Evolutionary conservation across 2,113 vertebrate genomes (phyloP), one percentile per base, ranked within the genome.

Genomic region (Hemibagrus wyckioides): DNA sequence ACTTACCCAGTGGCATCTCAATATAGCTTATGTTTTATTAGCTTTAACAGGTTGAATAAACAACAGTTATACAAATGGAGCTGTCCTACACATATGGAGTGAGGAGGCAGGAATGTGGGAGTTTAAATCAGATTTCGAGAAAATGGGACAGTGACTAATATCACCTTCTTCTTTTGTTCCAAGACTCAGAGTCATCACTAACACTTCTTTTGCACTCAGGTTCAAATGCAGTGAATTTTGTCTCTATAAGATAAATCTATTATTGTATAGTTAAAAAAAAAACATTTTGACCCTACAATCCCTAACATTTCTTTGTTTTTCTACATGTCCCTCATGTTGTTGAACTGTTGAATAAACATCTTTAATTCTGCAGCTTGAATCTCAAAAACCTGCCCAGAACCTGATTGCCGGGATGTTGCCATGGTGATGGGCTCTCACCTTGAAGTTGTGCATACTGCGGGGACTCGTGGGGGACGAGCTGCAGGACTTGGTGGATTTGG

Each of bases 401-500:
- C 39, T 56, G 81, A 77, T 73, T 25, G 56, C 36, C 33, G 56
- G n/a, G 30, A 39, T 80, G 86, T 90, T 86, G 76, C 81, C 77
- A 86, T 89, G 86, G 57, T 63, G 17, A 89, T 54, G 4, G 59
- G 84, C 79, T 71, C 94, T 91, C 95, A 99, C 98, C 96, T 97
- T 98, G 80, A 97, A 94, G 90, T 95, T 94, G 79, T 94, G 94
- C 90, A 95, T 92, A 86, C 96, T 96, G 91, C 94, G 95, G 80
- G 97, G 98, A 90, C 98, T 98, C 81, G 97, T 98, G 88, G 98
- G 97, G 48, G 98, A 99, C 21, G 97, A 97, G 77, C 96, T 97
- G 89, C 97, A 98, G 83, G 98, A 99, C 92, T 99, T 99, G 0
- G 96, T 96, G 88, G 97, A 98, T 92, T 94, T 98, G 14, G 97